Conservation (phyloP, 2,888 invertebrate genomes). For the Rhingia rostrata region DNA sequence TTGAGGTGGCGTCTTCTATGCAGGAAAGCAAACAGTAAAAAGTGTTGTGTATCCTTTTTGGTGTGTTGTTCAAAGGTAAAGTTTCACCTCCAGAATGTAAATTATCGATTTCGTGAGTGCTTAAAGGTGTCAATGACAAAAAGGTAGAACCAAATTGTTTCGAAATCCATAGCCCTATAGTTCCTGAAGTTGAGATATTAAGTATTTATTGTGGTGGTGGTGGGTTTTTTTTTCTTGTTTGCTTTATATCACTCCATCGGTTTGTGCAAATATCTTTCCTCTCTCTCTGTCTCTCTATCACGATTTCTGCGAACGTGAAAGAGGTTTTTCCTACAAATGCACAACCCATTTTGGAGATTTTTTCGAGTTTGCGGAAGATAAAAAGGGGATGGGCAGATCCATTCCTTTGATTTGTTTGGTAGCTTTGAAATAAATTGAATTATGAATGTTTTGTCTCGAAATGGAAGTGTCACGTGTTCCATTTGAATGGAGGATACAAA, state of each 20-base stretch:
- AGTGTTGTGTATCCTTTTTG: conserved; percentile 33
- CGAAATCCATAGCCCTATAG: conserved; percentile 43
- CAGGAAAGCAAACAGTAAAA: not conserved
- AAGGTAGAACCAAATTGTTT: conserved; percentile 67
- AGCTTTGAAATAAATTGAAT: conserved; percentile 24
- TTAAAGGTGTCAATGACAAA: conserved; percentile 67
- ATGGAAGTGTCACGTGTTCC: conserved; percentile 25
- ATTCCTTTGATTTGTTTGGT: conserved; percentile 8
- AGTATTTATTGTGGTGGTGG: conserved; percentile 59
- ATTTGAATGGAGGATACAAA: conserved; percentile 29
- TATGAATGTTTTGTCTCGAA: not conserved
- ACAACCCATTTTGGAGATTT: conserved; percentile 13
- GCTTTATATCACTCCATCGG: not conserved
- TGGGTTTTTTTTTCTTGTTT: conserved; percentile 21
- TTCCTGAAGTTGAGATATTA: conserved; percentile 55
- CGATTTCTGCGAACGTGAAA: conserved; percentile 25
- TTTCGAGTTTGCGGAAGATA: not conserved
- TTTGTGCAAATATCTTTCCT: conserved; percentile 19
- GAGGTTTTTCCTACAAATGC: not conserved
- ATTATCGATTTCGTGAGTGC: conserved; percentile 70
- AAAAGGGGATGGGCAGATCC: not conserved
- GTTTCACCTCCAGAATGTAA: conserved; percentile 51
- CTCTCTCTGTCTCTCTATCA: conserved; percentile 11
- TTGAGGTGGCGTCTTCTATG: conserved; percentile 36
- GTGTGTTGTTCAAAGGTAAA: not conserved